Conservation (phyloP, 2,113 vertebrate species). For the Empidonax alnorum region DNA sequence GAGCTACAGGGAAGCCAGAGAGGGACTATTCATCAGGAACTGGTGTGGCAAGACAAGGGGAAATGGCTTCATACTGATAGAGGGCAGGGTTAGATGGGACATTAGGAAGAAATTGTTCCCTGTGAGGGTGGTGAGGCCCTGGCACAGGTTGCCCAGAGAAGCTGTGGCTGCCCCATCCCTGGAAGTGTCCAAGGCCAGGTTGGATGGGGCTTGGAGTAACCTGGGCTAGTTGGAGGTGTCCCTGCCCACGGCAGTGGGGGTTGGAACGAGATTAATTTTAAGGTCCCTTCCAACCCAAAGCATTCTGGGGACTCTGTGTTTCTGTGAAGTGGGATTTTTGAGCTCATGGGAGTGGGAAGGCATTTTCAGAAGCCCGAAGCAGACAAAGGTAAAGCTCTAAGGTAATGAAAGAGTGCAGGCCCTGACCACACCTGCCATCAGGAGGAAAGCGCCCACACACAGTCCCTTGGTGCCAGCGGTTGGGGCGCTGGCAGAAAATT, state of each 20-base stretch:
- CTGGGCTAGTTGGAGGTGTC: not conserved
- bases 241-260: not conserved
- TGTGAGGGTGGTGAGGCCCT: not conserved
- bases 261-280: not conserved
- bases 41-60: fast-evolving
- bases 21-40: fast-evolving
- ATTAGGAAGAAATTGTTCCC: not conserved
- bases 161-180: not conserved
- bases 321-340: not conserved
- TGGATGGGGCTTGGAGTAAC: not conserved
- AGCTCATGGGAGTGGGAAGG: fast-evolving
- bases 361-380: not conserved
- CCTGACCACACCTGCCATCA: not conserved
- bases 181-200: fast-evolving
- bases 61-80: fast-evolving
- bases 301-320: fast-evolving
- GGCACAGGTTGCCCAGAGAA: not conserved
- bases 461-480: not conserved
- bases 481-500: not conserved
- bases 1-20: not conserved
- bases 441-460: not conserved
- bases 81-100: fast-evolving
- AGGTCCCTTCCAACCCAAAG: not conserved
- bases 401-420: not conserved
- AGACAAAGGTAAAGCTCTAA: not conserved